Conservation (phyloP, 2,113 vertebrate genomes). For the Trachemys scripta region DNA sequence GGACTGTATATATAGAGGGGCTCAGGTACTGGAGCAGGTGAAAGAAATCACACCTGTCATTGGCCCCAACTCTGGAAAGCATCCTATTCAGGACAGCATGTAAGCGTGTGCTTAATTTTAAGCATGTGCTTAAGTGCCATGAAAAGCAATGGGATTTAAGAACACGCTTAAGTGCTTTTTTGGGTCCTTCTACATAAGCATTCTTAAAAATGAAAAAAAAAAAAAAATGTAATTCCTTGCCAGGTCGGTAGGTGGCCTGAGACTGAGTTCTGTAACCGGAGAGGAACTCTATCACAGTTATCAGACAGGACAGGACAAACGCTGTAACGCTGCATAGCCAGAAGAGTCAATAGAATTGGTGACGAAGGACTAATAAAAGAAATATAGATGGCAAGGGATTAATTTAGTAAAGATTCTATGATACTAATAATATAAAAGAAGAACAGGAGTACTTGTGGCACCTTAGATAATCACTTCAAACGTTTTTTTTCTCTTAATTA, state of each 20-base stretch:
- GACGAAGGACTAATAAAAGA: slow-evolving; percentile 16
- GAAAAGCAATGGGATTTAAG: not conserved
- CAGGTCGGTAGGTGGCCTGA: not conserved
- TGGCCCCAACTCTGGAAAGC: not conserved
- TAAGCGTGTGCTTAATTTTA: not conserved
- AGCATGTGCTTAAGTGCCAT: not conserved
- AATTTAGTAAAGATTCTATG: slow-evolving; percentile 47
- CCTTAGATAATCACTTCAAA: no score
- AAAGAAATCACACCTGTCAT: not conserved
- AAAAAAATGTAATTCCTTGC: no score
- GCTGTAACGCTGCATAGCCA: slow-evolving; percentile 31
- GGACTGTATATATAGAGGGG: not conserved
- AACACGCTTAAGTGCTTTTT: accelerated
- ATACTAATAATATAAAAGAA: not conserved
- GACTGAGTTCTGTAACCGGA: accelerated
- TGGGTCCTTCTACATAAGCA: not conserved
- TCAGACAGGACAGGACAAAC: slow-evolving; percentile 47
- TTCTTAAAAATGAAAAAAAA: accelerated
- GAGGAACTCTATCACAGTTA: not conserved
- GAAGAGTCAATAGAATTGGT: slow-evolving; percentile 33
- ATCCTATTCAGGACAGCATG: not conserved
- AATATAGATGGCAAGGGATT: not conserved
- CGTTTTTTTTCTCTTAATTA: no score
- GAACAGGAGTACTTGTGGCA: no score
- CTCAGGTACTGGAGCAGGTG: not conserved